Percentiles rank a stretch among this genome's conserved stretches.
Conservation (phyloP, 2,113 vertebrate genomes). For the Tupaia tana region DNA sequence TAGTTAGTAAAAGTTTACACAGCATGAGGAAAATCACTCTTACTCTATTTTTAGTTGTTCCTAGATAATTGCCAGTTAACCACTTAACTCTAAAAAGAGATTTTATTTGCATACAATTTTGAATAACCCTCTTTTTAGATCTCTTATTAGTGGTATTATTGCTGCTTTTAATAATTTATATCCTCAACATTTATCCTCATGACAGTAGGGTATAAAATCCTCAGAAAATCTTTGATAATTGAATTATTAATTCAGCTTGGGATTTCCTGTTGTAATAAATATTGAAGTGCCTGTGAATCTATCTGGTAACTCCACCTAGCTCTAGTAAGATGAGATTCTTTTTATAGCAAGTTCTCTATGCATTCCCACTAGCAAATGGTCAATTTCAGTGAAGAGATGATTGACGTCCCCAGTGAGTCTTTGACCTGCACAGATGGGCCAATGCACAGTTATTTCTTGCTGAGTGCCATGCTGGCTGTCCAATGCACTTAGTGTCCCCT, state of each 20-base stretch:
- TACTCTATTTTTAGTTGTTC: constrained; percentile 31
- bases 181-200: neutral
- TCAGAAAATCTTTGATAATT: neutral
- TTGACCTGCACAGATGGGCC: neutral
- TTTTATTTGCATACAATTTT: neutral
- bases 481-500: constrained; percentile 19
- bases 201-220: neutral
- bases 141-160: neutral
- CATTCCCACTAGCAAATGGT: constrained; percentile 68
- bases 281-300: constrained; percentile 45
- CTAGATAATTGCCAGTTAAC: neutral
- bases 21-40: neutral
- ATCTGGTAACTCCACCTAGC: neutral
- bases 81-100: neutral
- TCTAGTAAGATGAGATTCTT: neutral
- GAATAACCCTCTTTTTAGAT: neutral
- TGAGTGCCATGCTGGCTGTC: constrained; percentile 23
- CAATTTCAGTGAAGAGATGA: constrained; percentile 54
- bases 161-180: neutral
- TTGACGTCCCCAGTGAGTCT: constrained; percentile 8
- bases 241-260: constrained; percentile 25
- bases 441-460: constrained; percentile 44
- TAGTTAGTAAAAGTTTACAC: neutral
- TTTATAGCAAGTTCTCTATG: constrained; percentile 57
- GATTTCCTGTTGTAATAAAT: neutral